Evolutionary conservation across 2,797 vertebrate genomes (phyloP).

Genomic region (Acanthiza pusilla): DNA sequence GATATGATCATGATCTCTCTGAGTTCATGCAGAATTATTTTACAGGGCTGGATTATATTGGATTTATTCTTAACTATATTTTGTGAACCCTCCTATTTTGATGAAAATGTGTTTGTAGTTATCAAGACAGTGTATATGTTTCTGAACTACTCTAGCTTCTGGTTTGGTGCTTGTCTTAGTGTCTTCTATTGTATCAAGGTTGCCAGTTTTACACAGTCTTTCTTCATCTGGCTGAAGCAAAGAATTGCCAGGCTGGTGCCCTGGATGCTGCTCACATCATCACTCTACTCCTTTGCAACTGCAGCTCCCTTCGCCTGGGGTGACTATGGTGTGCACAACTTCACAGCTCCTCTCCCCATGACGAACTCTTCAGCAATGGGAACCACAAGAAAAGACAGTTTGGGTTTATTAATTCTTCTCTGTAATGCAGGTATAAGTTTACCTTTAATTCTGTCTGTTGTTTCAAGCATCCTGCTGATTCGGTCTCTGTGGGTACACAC

Average conservation of each 20-base stretch:
- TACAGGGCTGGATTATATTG: background rate
- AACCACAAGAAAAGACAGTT: background rate
- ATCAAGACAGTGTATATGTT: background rate
- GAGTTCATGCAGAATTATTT: background rate
- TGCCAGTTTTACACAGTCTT: background rate
- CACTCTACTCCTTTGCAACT: background rate
- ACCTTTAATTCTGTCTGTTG: background rate
- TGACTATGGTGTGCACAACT: rapidly evolving
- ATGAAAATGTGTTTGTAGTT: background rate
- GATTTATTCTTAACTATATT: background rate
- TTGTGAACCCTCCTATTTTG: rapidly evolving
- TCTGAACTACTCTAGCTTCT: background rate
- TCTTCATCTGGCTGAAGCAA: background rate
- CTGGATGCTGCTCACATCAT: background rate
- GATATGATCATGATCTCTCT: background rate
- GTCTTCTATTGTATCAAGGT: background rate
- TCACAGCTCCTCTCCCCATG: background rate
- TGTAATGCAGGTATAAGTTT: background rate
- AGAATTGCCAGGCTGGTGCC: background rate
- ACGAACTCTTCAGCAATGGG: background rate
- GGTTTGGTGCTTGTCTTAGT: background rate
- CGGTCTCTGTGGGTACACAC: background rate
- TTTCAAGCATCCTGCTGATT: background rate
- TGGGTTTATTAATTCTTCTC: background rate
- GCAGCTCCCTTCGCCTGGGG: background rate